Evolutionary conservation across 2,797 vertebrate genomes (phyloP).

Genomic region (Labeo calbasu): DNA sequence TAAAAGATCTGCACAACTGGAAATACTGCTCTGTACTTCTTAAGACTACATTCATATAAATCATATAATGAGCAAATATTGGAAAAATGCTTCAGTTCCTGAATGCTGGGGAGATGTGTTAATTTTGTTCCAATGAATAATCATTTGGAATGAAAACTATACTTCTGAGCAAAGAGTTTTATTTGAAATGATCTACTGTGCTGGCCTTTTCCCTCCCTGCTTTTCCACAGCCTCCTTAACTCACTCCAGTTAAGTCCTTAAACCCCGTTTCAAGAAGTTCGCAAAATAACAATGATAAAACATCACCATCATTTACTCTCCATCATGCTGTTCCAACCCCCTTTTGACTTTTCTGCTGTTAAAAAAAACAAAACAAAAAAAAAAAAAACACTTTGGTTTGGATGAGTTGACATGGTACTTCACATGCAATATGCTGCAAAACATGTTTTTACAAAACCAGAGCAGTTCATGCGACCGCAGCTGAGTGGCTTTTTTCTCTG

Average conservation of each 20-base stretch:
- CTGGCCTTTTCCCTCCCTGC: not conserved
- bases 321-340: not conserved
- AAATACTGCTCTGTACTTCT: not conserved
- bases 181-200: not conserved
- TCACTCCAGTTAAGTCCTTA: not conserved
- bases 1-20: not conserved
- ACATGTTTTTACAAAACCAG: constrained; percentile 33
- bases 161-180: not conserved
- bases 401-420: constrained; percentile 1
- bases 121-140: not conserved
- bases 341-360: not conserved
- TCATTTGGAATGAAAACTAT: not conserved
- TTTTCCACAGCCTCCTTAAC: not conserved
- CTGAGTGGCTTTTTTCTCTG: constrained; percentile 21
- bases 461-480: constrained; percentile 25
- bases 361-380: not conserved
- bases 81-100: not conserved
- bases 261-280: not conserved
- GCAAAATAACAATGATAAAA: not conserved
- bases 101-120: not conserved
- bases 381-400: not conserved
- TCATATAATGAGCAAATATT: constrained; percentile 1
- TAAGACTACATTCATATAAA: not conserved
- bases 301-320: not conserved
- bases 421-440: constrained; percentile 24